Base-by-base conservation (phyloP, 2,113 vertebrate species). In the Ardeotis arabs region DNA sequence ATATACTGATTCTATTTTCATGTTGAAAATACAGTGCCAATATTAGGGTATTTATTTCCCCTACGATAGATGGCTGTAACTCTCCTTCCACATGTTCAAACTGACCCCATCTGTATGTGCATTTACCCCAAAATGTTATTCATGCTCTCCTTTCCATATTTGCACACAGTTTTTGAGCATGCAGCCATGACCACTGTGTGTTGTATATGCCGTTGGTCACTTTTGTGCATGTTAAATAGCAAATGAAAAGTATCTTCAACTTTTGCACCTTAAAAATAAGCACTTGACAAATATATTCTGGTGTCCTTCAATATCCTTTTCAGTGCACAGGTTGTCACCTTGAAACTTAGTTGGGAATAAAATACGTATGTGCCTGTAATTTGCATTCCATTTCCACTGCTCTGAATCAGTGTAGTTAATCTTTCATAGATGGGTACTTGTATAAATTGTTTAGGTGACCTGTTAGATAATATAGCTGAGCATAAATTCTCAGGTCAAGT, bases 1-100 rank as follows among this genome's bases (percentile, higher is more conserved):
- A 49, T 24, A 56, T 28, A 37, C 15, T 0, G 3, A 62, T 49
- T 70, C 13, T 41, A 11, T 93, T 77, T 87, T 70, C 8, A 52
- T 67, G 44, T 87, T 76, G 24, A 55, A 87, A 85, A 62, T 66
- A 31, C 63, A 81, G 3, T 87, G 23, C 28, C 41, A 33, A 1
- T 55, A 41, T 58, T 74, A 75, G 80, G 10, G 5, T 69, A 74
- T 80, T 90, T 86, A 37, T 64, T 78, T 95, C 37, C 69, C 35
- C 14, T 75, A 3, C 93, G 88, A 89, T 58, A 89, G 92, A 95
- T 94, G 92, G 93, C 83, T 94, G 62, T 15, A 93, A 49, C 13
- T 83, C 27, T 73, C 33, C 41, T 79, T 79, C 28, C 9, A 6
- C 24, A 10, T 62, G 10, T 70, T 89, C 47, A 79, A 82, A 49